Percentiles rank a stretch among this genome's conserved stretches.
Evolutionary conservation across 2,113 vertebrate genomes (phyloP).

Genomic region (Felis chaus): DNA sequence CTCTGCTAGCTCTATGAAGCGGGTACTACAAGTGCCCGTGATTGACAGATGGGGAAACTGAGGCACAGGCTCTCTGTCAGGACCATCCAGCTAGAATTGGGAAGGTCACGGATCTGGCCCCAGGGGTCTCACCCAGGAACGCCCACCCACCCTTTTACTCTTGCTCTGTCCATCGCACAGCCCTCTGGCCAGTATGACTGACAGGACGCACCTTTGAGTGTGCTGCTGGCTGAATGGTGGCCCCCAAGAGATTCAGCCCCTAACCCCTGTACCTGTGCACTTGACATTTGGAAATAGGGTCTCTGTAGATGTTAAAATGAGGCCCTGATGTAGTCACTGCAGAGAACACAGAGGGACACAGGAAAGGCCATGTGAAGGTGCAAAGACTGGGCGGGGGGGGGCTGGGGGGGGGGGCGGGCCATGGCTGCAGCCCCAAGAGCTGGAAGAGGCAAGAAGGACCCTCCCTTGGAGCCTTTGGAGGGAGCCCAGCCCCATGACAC

Average conservation of each 20-base stretch:
- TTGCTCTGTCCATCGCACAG: too few species aligned
- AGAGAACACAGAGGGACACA: neutral
- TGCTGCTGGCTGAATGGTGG: too few species aligned
- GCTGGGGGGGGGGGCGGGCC: too few species aligned
- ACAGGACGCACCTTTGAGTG: neutral
- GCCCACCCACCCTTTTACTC: neutral
- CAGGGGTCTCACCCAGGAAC: neutral
- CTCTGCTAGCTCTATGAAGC: neutral
- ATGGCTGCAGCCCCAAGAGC: neutral
- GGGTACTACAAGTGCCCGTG: neutral
- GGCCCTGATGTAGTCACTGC: neutral
- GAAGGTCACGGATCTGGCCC: neutral
- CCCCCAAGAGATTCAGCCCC: neutral
- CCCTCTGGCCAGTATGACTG: too few species aligned
- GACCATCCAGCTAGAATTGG: neutral
- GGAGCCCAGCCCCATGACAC: neutral
- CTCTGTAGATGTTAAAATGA: neutral
- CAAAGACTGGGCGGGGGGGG: accelerated
- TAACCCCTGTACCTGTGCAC: neutral
- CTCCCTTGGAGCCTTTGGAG: accelerated
- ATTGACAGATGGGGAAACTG: neutral
- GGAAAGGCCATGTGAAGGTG: too few species aligned
- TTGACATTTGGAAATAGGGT: neutral
- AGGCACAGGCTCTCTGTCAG: neutral
- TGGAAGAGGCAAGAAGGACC: neutral